phyloP scores from a whole-genome alignment of 2,113 vertebrate genomes.

The Phaetusa simplex region DNA sequence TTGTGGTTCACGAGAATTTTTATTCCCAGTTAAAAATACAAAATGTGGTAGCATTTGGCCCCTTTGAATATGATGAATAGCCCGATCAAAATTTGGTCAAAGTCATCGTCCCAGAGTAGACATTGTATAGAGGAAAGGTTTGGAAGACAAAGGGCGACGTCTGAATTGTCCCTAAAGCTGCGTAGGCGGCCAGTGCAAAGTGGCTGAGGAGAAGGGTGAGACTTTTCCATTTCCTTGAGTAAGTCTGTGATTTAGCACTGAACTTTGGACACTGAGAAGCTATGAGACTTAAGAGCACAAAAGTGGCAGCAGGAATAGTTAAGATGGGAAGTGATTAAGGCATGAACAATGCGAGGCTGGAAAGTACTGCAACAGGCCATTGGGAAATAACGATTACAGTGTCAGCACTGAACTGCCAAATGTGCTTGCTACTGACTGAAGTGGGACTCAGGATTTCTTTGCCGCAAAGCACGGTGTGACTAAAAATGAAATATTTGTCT shows the following conservation, averaged over 20 bases:
- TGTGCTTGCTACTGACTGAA: neutral
- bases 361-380: constrained; percentile 35
- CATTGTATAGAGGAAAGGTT: neutral
- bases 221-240: constrained; percentile 33
- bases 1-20: neutral
- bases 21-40: neutral
- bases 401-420: neutral
- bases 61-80: neutral
- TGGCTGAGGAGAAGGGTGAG: constrained; percentile 12
- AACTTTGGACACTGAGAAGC: constrained; percentile 10
- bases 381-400: constrained; percentile 18
- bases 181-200: neutral
- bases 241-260: neutral
- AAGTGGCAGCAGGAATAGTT: constrained; percentile 23
- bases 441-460: neutral
- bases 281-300: neutral
- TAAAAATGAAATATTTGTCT: neutral
- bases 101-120: neutral
- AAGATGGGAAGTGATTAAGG: constrained; percentile 39
- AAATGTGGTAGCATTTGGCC: neutral
- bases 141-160: constrained; percentile 13
- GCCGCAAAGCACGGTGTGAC: neutral
- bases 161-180: neutral
- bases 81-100: neutral
- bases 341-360: constrained; percentile 7